These are phyloP conservation scores for Henicopernis longicauda DNA, from an alignment of 2,113 vertebrate species.

Conservation along the genomic window DNA sequence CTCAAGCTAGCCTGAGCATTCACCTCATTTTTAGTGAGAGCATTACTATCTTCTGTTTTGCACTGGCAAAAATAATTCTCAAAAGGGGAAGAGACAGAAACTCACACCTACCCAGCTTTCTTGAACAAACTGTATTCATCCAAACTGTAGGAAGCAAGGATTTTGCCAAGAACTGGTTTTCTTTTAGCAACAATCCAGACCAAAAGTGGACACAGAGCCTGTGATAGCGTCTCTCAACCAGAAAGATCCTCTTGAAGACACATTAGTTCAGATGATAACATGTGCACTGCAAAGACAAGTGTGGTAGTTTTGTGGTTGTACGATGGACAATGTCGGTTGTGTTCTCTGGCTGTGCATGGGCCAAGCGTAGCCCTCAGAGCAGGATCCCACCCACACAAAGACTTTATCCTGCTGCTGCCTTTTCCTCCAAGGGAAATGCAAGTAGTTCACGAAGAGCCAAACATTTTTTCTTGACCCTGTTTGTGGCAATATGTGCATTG, in stretches of 20 bases:
- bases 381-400: not conserved
- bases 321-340: not conserved
- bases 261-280: not conserved
- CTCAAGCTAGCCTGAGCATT: not conserved
- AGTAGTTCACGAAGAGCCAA: not conserved
- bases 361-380: not conserved
- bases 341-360: not conserved
- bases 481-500: not conserved
- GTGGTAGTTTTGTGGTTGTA: not conserved
- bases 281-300: not conserved
- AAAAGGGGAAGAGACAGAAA: not conserved
- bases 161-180: not conserved
- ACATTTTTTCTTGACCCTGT: not conserved
- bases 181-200: not conserved
- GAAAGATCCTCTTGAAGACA: not conserved
- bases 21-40: conserved; percentile 36
- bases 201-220: not conserved
- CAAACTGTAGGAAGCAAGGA: not conserved
- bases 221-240: not conserved
- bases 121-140: not conserved
- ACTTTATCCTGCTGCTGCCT: not conserved
- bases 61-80: not conserved
- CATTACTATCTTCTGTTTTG: not conserved
- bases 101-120: not conserved
- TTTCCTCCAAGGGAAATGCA: not conserved